These are phyloP conservation scores for Carassius auratus DNA, from an alignment of 2,113 vertebrate species.

Conservation along the genomic window DNA sequence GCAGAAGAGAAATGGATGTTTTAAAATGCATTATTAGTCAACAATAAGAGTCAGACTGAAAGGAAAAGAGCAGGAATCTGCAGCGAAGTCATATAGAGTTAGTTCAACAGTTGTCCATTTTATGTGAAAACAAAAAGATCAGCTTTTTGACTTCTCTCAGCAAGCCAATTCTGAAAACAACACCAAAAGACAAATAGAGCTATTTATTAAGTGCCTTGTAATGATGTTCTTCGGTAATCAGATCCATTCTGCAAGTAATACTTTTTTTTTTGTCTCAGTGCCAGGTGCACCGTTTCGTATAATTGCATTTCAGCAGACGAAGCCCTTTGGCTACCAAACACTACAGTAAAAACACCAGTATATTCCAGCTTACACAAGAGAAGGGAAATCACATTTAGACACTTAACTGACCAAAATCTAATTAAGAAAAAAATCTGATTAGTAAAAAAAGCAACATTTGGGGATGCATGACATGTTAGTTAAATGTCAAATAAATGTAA, in stretches of 20 bases:
- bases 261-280: not conserved
- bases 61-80: not conserved
- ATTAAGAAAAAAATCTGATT: no score
- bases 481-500: not conserved
- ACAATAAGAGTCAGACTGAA: not conserved
- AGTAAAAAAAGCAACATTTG: not conserved
- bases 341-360: not conserved
- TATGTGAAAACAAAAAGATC: no score
- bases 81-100: not conserved
- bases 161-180: not conserved
- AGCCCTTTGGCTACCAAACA: not conserved
- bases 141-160: not conserved
- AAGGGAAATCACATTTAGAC: not conserved
- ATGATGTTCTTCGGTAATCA: constrained; percentile 5
- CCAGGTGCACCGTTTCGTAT: constrained; percentile 25
- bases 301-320: constrained; percentile 14
- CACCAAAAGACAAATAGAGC: not conserved
- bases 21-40: not conserved
- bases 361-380: not conserved
- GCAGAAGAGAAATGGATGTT: not conserved
- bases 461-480: not conserved
- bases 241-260: constrained; percentile 21
- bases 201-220: not conserved
- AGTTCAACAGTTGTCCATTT: not conserved
- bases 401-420: not conserved